A percentile compares a stretch with the other conserved stretches of the same genome.
Conservation (phyloP, 1,140 invertebrate genomes). For the Dysdera silvatica region DNA sequence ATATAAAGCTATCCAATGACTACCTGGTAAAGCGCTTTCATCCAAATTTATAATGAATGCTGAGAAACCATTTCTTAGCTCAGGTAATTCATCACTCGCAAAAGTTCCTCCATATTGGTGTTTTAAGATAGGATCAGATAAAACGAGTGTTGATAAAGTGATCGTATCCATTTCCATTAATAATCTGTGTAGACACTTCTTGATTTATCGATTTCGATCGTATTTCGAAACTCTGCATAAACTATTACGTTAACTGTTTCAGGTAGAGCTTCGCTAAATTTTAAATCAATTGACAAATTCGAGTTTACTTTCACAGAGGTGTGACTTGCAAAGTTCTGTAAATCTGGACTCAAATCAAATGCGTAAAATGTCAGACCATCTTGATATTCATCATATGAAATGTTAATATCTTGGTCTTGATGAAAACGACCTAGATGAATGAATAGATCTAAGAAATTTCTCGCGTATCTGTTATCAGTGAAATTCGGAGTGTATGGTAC, state of each 20-base stretch:
- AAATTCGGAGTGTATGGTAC: slow-evolving; percentile 8
- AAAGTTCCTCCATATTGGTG: neutral
- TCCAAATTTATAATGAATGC: slow-evolving; percentile 7
- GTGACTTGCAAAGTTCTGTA: neutral
- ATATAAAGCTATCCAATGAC: neutral
- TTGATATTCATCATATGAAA: slow-evolving; percentile 1
- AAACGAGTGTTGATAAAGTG: neutral
- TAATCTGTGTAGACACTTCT: neutral
- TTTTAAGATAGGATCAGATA: neutral
- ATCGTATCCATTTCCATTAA: slow-evolving; percentile 2
- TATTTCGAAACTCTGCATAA: neutral
- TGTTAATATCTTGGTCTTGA: neutral
- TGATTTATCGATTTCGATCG: neutral
- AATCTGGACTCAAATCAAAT: neutral
- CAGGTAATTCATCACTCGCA: neutral
- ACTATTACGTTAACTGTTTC: slow-evolving; percentile 2
- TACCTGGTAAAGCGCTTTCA: neutral
- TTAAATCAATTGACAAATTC: slow-evolving; percentile 1
- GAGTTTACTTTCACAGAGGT: neutral
- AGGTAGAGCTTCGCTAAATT: neutral
- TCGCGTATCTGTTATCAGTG: neutral
- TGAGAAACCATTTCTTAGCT: neutral
- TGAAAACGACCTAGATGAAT: slow-evolving; percentile 10
- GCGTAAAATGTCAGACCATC: neutral
- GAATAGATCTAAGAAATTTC: neutral